Conservation (phyloP, 2,888 invertebrate genomes). For the Psylliodes chrysocephalus region DNA sequence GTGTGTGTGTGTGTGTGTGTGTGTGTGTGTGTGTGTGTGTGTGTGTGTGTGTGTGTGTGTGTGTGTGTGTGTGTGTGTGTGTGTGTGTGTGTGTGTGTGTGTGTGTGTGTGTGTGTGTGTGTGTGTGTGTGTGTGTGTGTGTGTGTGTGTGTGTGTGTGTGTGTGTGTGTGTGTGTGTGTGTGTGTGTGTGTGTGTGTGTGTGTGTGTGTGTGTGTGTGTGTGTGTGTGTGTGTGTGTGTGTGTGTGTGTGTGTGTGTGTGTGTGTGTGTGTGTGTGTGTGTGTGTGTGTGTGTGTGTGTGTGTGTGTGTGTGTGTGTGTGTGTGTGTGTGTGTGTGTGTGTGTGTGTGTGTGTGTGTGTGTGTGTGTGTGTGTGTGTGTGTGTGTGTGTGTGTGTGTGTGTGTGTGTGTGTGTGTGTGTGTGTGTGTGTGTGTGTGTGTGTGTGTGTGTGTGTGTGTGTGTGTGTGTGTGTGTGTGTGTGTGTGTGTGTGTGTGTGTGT, state of each 20-base stretch:
- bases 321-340: too few species aligned
- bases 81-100: not conserved
- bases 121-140: not conserved
- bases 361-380: too few species aligned
- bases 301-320: too few species aligned
- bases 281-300: too few species aligned
- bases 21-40: not conserved
- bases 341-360: too few species aligned
- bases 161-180: not conserved
- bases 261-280: too few species aligned
- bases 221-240: not conserved
- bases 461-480: too few species aligned
- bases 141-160: not conserved
- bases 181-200: not conserved
- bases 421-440: too few species aligned
- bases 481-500: too few species aligned
- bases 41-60: not conserved
- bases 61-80: not conserved
- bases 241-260: not conserved
- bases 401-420: too few species aligned
- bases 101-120: not conserved
- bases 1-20: not conserved
- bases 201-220: not conserved
- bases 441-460: too few species aligned
- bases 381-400: too few species aligned